These are phyloP conservation scores for Phalacrocorax carbo DNA, from an alignment of 2,113 vertebrate species.

Conservation along the genomic window DNA sequence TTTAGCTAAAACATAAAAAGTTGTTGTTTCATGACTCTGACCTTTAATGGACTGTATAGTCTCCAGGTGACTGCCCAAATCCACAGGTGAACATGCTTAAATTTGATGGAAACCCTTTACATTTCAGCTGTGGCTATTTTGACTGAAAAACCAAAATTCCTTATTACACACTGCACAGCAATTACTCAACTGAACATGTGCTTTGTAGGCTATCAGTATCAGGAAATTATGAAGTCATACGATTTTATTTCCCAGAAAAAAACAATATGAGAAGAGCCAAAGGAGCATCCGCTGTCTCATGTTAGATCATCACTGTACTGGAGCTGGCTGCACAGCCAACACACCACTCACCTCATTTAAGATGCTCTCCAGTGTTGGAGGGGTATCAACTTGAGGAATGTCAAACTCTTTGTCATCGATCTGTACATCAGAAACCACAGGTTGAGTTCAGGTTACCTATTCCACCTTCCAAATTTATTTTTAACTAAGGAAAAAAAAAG, in stretches of 20 bases:
- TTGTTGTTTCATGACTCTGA: not conserved
- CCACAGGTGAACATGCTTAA: not conserved
- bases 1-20: not conserved
- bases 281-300: not conserved
- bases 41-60: not conserved
- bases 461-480: not conserved
- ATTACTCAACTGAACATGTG: not conserved
- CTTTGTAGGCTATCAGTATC: not conserved
- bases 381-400: conserved; percentile 98
- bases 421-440: conserved; percentile 67
- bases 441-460: not conserved
- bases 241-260: not conserved
- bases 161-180: accelerated
- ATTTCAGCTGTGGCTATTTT: not conserved
- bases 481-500: no score
- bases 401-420: conserved; percentile 98
- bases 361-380: conserved; percentile 97
- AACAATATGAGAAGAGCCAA: not conserved
- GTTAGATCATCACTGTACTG: accelerated
- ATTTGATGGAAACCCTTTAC: not conserved
- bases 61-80: not conserved
- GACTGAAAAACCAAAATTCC: not conserved
- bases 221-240: not conserved
- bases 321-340: accelerated
- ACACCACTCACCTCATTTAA: conserved; percentile 86